Base-by-base conservation (phyloP, 2,113 vertebrate species). In the Cyanoliseus patagonus region DNA sequence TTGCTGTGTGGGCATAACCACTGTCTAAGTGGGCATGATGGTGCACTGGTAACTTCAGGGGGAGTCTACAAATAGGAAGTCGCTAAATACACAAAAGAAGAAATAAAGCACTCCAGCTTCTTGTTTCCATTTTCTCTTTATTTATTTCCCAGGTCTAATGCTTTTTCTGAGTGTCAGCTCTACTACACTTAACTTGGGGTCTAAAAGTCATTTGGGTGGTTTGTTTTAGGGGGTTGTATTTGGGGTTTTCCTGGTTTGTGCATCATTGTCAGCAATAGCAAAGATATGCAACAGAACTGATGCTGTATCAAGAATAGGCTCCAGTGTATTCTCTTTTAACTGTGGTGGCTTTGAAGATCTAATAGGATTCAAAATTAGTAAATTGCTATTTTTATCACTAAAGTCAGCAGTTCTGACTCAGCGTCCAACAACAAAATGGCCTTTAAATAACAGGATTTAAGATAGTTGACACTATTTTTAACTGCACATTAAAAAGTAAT, bases 301-400 rank as follows among this genome's bases (percentile, higher is more conserved):
- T 91, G 64, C 42, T 81, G 41, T 17, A 53, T 55, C 61, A 86
- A 70, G 72, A 92, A 88, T n/a, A 75, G 53, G 72, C 41, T 78
- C 55, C 72, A 74, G 35, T 35, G 15, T 47, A n/a, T 77, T 86
- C 28, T 83, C 64, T 70, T 80, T 74, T 61, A 79, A 73, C 79
- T 73, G 23, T 20, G 14, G 59, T 93, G 61, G 17, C 69, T 95
- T 81, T 82, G 39, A 85, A 89, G 57, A 73, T 33, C 44, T 76
- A 82, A 90, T 11, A 94, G 57, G 15, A 79, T 59, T 69, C 74
- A 85, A 92, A 94, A 94, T 85, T 89, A 87, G 62, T 73, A 86
- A 95, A 95, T 84, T 83, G 62, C 84, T 95, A 69, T 92, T 91
- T 93, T 87, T 95, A 76, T 92, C 87, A 28, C 62, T 80, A 1